These are phyloP conservation scores for Chionis minor DNA, from an alignment of 2,113 vertebrate species.

Conservation along the genomic window DNA sequence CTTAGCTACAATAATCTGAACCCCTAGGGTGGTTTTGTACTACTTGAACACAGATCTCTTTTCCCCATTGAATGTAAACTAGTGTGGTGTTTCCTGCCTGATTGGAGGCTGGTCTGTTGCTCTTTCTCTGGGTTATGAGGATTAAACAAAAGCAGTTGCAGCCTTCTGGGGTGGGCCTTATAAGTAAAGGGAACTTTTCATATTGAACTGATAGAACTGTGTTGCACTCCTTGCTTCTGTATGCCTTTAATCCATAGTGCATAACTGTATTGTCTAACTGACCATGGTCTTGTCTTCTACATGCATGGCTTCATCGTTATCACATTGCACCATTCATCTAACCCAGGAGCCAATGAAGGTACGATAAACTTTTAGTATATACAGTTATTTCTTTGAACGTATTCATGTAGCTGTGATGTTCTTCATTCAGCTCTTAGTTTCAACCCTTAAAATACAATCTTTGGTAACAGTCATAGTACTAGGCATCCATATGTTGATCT, in stretches of 20 bases:
- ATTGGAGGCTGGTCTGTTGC: not conserved
- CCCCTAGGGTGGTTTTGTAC: not conserved
- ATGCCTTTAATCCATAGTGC: conserved; percentile 18
- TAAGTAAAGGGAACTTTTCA: not conserved
- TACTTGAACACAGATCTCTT: not conserved
- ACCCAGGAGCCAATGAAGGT: conserved; percentile 81
- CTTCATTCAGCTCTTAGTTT: not conserved
- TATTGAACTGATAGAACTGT: not conserved
- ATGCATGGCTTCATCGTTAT: conserved; percentile 78
- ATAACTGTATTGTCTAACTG: conserved; percentile 46
- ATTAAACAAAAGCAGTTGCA: not conserved
- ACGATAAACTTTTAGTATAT: conserved; percentile 45
- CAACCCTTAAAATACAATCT: not conserved
- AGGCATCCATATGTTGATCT: not conserved
- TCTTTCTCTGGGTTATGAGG: not conserved
- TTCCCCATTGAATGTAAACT: not conserved
- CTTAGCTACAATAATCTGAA: not conserved
- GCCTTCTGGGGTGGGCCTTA: not conserved
- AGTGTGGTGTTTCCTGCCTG: not conserved
- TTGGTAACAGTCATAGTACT: not conserved
- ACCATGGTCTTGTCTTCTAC: conserved; percentile 67
- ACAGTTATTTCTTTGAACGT: not conserved
- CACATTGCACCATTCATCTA: conserved; percentile 64
- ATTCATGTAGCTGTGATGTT: not conserved
- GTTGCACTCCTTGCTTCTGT: conserved; percentile 22